Conservation (phyloP, 2,888 invertebrate genomes). For the Leptogaster cylindrica region DNA sequence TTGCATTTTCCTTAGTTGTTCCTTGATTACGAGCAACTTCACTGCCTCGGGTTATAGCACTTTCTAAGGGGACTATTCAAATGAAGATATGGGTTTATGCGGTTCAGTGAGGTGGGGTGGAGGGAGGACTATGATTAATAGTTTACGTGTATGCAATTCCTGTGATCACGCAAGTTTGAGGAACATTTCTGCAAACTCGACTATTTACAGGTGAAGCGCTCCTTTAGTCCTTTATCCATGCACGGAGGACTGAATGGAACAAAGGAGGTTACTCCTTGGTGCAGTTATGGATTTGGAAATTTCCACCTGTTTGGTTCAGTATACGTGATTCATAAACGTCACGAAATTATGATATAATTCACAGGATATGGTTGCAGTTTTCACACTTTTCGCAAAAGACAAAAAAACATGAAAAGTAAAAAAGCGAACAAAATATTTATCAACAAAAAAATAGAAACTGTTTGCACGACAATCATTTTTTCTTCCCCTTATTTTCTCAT, state of each 20-base stretch:
- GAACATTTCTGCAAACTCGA: too few species aligned
- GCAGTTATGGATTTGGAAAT: too few species aligned
- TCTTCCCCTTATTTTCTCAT: too few species aligned
- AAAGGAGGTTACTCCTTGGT: too few species aligned
- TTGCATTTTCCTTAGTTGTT: background rate
- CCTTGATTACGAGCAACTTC: background rate
- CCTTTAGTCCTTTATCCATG: too few species aligned
- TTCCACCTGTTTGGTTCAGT: background rate
- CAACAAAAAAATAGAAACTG: too few species aligned
- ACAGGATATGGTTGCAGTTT: too few species aligned
- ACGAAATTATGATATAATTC: background rate
- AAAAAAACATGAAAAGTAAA: background rate
- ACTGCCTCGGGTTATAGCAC: too few species aligned
- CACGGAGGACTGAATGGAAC: background rate
- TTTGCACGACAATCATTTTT: too few species aligned
- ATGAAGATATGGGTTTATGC: too few species aligned
- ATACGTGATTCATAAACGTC: background rate
- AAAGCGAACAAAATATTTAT: background rate
- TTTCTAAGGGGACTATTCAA: too few species aligned
- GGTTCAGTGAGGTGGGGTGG: background rate
- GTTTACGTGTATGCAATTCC: background rate
- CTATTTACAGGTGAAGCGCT: too few species aligned
- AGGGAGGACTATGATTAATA: background rate
- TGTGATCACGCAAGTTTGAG: background rate
- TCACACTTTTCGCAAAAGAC: background rate